Conservation (phyloP, 2,797 vertebrate species). For the Xerus rutilus region DNA sequence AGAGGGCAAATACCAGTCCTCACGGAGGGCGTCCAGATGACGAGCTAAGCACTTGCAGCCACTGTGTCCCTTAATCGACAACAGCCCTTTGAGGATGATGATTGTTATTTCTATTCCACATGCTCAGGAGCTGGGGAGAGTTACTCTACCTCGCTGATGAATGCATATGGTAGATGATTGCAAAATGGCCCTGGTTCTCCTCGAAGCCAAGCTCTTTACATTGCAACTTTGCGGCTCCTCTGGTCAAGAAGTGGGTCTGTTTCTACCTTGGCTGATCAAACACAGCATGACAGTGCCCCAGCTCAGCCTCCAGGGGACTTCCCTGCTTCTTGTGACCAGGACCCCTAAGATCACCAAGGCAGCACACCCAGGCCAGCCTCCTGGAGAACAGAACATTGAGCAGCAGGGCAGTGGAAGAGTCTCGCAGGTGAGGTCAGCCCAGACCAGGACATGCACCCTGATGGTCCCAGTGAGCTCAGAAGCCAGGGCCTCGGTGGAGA, state of each 20-base stretch:
- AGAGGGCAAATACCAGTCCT: not conserved
- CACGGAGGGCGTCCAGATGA: not conserved
- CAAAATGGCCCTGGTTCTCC: not conserved
- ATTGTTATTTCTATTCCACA: not conserved
- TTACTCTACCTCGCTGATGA: not conserved
- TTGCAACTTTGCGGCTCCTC: not conserved
- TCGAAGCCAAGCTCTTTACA: not conserved
- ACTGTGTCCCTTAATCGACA: not conserved
- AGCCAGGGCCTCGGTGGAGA: not conserved
- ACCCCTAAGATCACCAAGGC: accelerated
- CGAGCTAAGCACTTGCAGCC: not conserved
- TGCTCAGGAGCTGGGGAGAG: not conserved
- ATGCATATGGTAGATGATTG: not conserved
- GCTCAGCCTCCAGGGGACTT: not conserved
- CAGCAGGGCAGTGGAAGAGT: not conserved
- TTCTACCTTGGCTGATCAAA: not conserved
- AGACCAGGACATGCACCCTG: not conserved
- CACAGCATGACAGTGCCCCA: not conserved
- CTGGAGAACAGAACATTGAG: not conserved
- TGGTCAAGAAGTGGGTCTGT: not conserved
- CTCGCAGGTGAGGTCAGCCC: not conserved
- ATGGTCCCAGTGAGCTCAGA: accelerated
- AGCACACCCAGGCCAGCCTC: not conserved
- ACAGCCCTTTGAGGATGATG: not conserved
- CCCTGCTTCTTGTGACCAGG: not conserved